Evolutionary conservation across 30 jellyfish, hydroid and myxozoan genomes (phyloP).

Genomic region (Mastigias papua): DNA sequence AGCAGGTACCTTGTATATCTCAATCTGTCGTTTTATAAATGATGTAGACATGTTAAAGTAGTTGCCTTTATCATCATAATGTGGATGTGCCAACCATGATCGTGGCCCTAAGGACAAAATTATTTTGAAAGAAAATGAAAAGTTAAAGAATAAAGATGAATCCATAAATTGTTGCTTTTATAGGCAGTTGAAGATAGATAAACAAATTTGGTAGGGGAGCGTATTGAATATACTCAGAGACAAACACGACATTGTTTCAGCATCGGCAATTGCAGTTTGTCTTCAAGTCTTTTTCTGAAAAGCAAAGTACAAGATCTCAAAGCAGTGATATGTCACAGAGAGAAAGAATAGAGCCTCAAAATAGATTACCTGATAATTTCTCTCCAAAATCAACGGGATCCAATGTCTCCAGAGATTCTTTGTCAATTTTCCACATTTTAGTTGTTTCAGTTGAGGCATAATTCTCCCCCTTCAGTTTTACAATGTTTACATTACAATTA

Average conservation of each 20-base stretch:
- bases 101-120: slow-evolving; percentile 47
- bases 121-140: not conserved
- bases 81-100: slow-evolving; percentile 83
- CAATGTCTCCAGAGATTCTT: slow-evolving; percentile 45
- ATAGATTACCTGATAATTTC: slow-evolving; percentile 9
- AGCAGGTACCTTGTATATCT: slow-evolving; percentile 58
- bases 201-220: no score
- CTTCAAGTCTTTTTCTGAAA: not conserved
- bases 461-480: slow-evolving; percentile 53
- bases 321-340: not conserved
- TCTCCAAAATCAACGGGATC: slow-evolving; percentile 37
- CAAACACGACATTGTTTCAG: no score
- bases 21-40: slow-evolving; percentile 25
- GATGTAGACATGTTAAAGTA: slow-evolving; percentile 61
- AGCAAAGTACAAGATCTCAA: not conserved
- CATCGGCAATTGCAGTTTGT: no score
- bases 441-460: slow-evolving; percentile 74
- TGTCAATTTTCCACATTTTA: slow-evolving; percentile 58
- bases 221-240: no score
- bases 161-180: no score
- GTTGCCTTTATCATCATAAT: slow-evolving; percentile 53
- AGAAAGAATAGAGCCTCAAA: not conserved
- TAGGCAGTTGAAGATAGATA: no score
- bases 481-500: slow-evolving; percentile 74
- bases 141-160: no score